Conservation (phyloP, 2,888 invertebrate genomes). For the Dryobota labecula region DNA sequence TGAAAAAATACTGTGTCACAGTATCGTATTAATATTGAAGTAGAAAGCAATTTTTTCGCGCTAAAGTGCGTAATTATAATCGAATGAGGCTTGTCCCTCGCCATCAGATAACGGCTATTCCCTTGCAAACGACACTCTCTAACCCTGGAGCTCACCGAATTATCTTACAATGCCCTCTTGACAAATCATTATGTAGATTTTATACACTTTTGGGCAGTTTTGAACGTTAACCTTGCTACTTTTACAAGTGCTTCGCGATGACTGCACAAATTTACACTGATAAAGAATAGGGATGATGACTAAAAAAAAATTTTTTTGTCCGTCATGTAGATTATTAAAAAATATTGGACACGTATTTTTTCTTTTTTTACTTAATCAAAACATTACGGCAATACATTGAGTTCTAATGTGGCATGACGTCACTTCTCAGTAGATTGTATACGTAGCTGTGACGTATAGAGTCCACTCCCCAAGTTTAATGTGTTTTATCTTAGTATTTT, state of each 20-base stretch:
- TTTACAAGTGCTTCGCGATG: conserved; percentile 47
- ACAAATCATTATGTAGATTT: conserved; percentile 70
- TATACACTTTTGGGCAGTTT: conserved; percentile 61
- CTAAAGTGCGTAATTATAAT: conserved; percentile 61
- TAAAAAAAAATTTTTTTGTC: too few relatives aligned
- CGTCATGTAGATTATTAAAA: too few relatives aligned
- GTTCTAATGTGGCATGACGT: too few relatives aligned
- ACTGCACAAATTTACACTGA: conserved; percentile 47
- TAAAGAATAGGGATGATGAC: too few relatives aligned
- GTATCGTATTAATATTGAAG: conserved; percentile 42
- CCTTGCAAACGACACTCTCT: conserved; percentile 47
- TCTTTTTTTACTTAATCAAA: too few relatives aligned
- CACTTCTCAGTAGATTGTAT: too few relatives aligned
- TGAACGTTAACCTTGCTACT: conserved; percentile 53
- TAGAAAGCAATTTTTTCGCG: conserved; percentile 45
- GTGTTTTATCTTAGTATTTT: too few relatives aligned
- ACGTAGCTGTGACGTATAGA: too few relatives aligned
- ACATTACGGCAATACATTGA: too few relatives aligned
- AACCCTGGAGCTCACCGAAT: conserved; percentile 59
- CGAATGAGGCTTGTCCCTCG: conserved; percentile 54
- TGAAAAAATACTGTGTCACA: neutral
- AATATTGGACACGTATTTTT: too few relatives aligned
- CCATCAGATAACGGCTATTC: conserved; percentile 55
- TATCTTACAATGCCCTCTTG: conserved; percentile 61
- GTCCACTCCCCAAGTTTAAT: too few relatives aligned